Evolutionary conservation across 2,888 invertebrate genomes (phyloP).

Genomic region (Drosophila diplacantha): DNA sequence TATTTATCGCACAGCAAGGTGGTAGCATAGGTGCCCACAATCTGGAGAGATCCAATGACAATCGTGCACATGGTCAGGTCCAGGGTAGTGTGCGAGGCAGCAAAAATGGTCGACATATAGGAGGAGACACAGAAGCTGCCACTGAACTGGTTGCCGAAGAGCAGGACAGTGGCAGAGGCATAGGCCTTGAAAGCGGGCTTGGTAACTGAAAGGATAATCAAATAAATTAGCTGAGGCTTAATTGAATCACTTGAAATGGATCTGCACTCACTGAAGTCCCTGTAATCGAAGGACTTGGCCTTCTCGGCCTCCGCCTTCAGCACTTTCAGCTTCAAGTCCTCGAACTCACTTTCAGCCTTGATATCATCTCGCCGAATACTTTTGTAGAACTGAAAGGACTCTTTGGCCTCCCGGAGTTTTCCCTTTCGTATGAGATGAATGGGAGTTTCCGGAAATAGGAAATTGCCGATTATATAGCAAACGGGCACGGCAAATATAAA

Average conservation of each 20-base stretch:
- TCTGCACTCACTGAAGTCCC: conserved; percentile 69
- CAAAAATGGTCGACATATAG: conserved; percentile 68
- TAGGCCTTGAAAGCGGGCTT: conserved; percentile 56
- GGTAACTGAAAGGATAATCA: conserved; percentile 41
- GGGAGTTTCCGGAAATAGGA: conserved; percentile 68
- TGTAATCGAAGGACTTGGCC: conserved; percentile 35
- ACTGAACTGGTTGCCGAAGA: conserved; percentile 58
- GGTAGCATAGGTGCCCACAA: conserved; percentile 63
- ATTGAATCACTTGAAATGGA: background rate
- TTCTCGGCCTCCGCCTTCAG: conserved; percentile 39
- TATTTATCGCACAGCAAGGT: conserved; percentile 62
- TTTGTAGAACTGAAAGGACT: conserved; percentile 62
- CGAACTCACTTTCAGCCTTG: conserved; percentile 44
- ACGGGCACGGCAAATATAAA: conserved; percentile 54
- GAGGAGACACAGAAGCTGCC: conserved; percentile 63
- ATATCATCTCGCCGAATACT: conserved; percentile 50
- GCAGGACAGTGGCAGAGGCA: conserved; percentile 45
- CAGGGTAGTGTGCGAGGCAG: conserved; percentile 56
- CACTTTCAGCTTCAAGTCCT: conserved; percentile 42
- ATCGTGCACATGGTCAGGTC: conserved; percentile 66
- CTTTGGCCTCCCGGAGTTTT: conserved; percentile 51
- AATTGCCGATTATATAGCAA: conserved; percentile 47
- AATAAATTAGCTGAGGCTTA: background rate
- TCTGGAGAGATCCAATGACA: conserved; percentile 67
- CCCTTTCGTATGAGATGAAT: conserved; percentile 56